Conservation (phyloP, 2,797 vertebrate species). For the Ammospiza maritima region DNA sequence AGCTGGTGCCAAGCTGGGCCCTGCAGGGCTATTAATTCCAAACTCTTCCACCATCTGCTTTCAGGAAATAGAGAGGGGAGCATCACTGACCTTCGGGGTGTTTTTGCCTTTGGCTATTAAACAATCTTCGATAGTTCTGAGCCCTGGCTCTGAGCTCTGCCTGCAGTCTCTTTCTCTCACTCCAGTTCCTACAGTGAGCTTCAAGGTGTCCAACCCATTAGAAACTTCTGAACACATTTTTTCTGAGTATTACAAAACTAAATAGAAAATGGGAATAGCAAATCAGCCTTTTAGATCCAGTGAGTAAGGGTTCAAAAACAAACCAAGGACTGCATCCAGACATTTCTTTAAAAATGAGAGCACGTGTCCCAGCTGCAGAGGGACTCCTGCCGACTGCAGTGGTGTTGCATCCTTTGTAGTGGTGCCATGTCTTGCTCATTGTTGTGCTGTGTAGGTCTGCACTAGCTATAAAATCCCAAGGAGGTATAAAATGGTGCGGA, state of each 20-base stretch:
- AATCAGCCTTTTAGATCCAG: background rate
- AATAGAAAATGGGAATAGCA: background rate
- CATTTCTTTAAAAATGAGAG: background rate
- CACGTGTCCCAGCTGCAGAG: background rate
- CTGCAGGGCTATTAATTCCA: slow-evolving; percentile 10
- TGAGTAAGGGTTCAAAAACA: background rate
- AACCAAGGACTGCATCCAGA: background rate
- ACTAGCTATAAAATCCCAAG: background rate
- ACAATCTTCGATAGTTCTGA: background rate
- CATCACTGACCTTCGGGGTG: slow-evolving; percentile 3
- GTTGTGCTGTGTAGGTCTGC: accelerated
- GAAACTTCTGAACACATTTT: background rate
- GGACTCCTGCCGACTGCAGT: accelerated
- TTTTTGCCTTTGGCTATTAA: slow-evolving; percentile 35
- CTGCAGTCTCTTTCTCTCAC: background rate
- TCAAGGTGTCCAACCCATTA: background rate
- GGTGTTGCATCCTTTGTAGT: background rate
- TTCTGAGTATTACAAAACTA: background rate
- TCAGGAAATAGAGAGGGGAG: slow-evolving; percentile 34
- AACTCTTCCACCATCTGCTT: slow-evolving; percentile 58
- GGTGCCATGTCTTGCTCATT: accelerated
- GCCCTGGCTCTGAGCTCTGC: background rate
- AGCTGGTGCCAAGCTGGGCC: background rate
- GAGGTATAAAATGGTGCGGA: background rate
- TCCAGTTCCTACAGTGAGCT: background rate